Base-by-base conservation (phyloP, 2,113 vertebrate genomes). In the Taxidea taxus region DNA sequence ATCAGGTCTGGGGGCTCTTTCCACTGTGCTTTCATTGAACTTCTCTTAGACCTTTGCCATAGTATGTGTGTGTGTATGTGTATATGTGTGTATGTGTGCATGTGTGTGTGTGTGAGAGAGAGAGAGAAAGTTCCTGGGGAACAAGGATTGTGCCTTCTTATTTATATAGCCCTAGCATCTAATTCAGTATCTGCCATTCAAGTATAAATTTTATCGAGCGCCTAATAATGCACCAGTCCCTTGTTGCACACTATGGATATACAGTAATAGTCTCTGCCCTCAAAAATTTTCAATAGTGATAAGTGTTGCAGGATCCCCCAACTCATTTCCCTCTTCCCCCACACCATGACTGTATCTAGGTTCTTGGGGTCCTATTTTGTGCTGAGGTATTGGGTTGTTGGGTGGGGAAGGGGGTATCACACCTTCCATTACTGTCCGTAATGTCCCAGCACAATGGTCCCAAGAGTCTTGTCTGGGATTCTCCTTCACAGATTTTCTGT, bases 401-500 rank as follows among this genome's bases (percentile, higher is more conserved):
- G 51, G 42, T 11, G 5, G 13, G 27, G 9, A 0, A 0, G 11
- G 1, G 1, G 4, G 1, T 4, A 18, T 80, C 74, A 88, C 29
- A 16, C 70, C 54, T 75, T 80, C 34, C 56, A 27, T 56, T 70
- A 70, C 42, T 60, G 11, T 42, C 11, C 2, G 2, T 4, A 4
- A 1, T 23, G 34, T 15, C 6, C 60, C 39, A 75, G 8, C 31
- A n/a, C 34, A 10, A 23, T 13, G 23, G 16, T 87, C 23, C 20
- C 2, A 3, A 7, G 27, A 85, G 15, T 88, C 72, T 85, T 51
- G 21, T 20, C 39, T 58, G 18, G 18, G 84, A 16, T 37, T 4
- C 15, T 9, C 18, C 64, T 92, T 75, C 62, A 49, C 56, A 81
- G 20, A 37, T 49, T 60, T 16, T 7, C 51, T 68, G 15, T 14